Evolutionary conservation across 1,140 invertebrate species (phyloP), one percentile per base, ranked within the genome.

Genomic region (Pteromalus puparum): DNA sequence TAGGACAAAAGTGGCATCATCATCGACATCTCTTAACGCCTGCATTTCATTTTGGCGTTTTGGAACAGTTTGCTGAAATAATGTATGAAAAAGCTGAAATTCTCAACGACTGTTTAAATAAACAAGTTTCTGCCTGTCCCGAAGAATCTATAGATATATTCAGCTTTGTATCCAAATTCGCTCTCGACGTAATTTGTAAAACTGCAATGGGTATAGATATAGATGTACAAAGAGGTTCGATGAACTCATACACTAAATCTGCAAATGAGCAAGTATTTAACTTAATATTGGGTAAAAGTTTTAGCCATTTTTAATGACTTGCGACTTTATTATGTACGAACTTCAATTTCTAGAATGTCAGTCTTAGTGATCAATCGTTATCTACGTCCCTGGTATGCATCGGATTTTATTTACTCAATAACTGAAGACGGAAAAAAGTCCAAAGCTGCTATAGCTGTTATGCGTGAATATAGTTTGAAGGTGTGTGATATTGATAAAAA

Each of bases 1-100:
- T 74, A 94, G 96, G 96, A 72, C 87, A 91, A 26, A 97, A 97
- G 89, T 98, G 98, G 97, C 94, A 95, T 70, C 92, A 92, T 21
- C 92, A 97, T 21, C 93, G 98, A 24, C 97, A 97, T 91, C 94
- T 98, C 76, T 92, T 98, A 10, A 97, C 97, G 1, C 98, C 98
- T 13, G 95, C 97, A 0, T 98, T 98, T 90, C 97, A 98, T 91
- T 98, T 98, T 89, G 95, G 96, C 88, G 97, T 98, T 76, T 91
- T 98, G 2, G 95, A 98, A 81, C 94, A 96, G 88, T 98, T 97
- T 94, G 90, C 94, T 87, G 88, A 93, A 90, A 94, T 97, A 1
- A 97, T 98, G 88, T 95, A 96, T 88, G 94, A 96, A 84, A 97
- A 98, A 87, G 94, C 95, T 13, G 91, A 94, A 10, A 93, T 96